Percentiles rank a stretch among this genome's conserved stretches.
Conservation (phyloP, 2,888 invertebrate species). For the Cheilosia variabilis region DNA sequence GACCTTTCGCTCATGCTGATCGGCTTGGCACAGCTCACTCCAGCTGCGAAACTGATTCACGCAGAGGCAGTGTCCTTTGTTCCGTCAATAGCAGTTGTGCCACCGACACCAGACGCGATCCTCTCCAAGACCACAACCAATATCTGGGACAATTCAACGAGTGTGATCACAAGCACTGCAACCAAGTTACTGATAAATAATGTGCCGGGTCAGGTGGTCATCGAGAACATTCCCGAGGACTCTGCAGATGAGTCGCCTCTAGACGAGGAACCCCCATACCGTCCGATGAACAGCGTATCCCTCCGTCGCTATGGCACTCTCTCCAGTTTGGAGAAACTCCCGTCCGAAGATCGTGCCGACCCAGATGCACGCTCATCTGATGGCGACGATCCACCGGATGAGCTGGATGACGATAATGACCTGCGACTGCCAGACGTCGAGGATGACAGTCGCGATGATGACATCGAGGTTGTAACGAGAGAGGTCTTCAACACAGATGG, state of each 20-base stretch:
- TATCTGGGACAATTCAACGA: conserved; percentile 81
- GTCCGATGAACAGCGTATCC: conserved; percentile 85
- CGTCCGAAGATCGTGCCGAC: conserved; percentile 84
- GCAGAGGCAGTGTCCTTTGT: conserved; percentile 82
- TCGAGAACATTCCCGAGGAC: conserved; percentile 85
- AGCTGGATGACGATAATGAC: conserved; percentile 76
- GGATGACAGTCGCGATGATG: conserved; percentile 76
- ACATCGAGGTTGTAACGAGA: conserved; percentile 78
- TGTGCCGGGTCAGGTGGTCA: conserved; percentile 79
- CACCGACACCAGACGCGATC: conserved; percentile 88
- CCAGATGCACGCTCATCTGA: conserved; percentile 84
- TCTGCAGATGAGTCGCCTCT: conserved; percentile 88
- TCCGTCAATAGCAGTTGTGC: conserved; percentile 90
- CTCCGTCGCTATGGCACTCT: conserved; percentile 87
- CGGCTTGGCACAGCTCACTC: conserved; percentile 86
- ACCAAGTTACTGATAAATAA: conserved; percentile 79
- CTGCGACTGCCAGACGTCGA: conserved; percentile 75
- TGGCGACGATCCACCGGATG: conserved; percentile 81
- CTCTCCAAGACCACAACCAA: conserved; percentile 82
- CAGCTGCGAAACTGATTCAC: conserved; percentile 85
- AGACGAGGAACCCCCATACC: conserved; percentile 90
- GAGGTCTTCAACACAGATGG: conserved; percentile 76
- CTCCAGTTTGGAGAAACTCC: conserved; percentile 89
- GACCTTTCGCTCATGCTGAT: conserved; percentile 88
- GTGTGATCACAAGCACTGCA: conserved; percentile 76